These are phyloP conservation scores for Bombus sylvicola DNA, from an alignment of 1,140 invertebrate genomes.

Conservation along the genomic window DNA sequence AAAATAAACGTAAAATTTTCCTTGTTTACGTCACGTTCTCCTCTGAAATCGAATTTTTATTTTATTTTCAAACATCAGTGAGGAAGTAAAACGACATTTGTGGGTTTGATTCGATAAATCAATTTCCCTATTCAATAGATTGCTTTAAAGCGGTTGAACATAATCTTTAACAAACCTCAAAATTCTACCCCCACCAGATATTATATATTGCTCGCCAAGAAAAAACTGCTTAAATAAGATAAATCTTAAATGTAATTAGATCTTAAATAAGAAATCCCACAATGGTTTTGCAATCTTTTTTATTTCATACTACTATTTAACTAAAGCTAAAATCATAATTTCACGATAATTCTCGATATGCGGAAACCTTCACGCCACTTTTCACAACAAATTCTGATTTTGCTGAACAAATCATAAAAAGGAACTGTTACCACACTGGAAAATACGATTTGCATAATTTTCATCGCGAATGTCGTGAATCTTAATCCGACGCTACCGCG, in stretches of 20 bases:
- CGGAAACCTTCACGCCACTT: no score
- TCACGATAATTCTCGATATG: no score
- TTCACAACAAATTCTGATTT: background rate
- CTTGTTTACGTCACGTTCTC: background rate
- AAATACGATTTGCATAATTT: background rate
- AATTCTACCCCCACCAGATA: no score
- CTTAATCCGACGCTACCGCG: background rate
- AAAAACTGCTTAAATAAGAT: no score
- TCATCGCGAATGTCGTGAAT: background rate
- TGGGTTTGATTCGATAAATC: background rate
- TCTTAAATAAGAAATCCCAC: no score
- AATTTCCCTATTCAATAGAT: background rate
- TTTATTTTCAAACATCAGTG: background rate
- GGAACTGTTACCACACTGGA: background rate
- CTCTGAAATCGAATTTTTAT: background rate
- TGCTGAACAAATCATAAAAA: background rate
- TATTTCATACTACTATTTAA: no score
- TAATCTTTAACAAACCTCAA: background rate
- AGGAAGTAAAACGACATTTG: background rate
- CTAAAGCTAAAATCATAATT: no score
- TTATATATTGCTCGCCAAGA: no score
- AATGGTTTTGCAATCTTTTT: no score
- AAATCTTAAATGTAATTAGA: no score
- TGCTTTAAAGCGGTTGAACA: background rate
- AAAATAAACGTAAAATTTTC: background rate